phyloP scores from a whole-genome alignment of 2,888 invertebrate genomes.

The Cistogaster globosa region DNA sequence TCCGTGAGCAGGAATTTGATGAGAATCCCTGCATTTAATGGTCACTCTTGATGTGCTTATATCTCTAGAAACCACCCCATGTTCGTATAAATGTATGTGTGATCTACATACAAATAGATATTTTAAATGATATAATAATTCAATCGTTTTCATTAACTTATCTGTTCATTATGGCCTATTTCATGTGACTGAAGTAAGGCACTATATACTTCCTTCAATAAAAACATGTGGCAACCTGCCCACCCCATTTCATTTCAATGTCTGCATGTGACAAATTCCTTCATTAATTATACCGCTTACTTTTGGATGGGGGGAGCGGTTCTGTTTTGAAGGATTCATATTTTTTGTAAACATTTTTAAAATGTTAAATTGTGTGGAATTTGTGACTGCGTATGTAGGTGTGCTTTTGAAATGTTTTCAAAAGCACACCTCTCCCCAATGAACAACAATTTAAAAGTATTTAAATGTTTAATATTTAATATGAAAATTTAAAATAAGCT shows the following conservation, averaged over 20 bases:
- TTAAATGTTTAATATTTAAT: not conserved
- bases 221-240: not conserved
- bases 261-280: not conserved
- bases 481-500: too few relatives aligned
- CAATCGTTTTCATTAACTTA: not conserved
- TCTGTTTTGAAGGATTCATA: not conserved
- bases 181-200: not conserved
- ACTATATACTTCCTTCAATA: not conserved
- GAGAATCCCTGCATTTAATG: too few relatives aligned
- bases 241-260: not conserved
- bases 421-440: not conserved
- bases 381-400: not conserved
- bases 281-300: not conserved
- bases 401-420: not conserved
- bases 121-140: not conserved
- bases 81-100: too few relatives aligned
- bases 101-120: not conserved
- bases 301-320: not conserved
- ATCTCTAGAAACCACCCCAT: too few relatives aligned
- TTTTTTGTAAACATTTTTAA: not conserved
- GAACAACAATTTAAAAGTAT: not conserved
- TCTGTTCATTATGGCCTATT: not conserved
- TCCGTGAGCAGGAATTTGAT: too few relatives aligned
- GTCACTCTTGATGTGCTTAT: too few relatives aligned
- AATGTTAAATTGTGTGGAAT: conserved; percentile 5